These are phyloP conservation scores for Suillia variegata DNA, from an alignment of 2,888 invertebrate species.

Conservation along the genomic window DNA sequence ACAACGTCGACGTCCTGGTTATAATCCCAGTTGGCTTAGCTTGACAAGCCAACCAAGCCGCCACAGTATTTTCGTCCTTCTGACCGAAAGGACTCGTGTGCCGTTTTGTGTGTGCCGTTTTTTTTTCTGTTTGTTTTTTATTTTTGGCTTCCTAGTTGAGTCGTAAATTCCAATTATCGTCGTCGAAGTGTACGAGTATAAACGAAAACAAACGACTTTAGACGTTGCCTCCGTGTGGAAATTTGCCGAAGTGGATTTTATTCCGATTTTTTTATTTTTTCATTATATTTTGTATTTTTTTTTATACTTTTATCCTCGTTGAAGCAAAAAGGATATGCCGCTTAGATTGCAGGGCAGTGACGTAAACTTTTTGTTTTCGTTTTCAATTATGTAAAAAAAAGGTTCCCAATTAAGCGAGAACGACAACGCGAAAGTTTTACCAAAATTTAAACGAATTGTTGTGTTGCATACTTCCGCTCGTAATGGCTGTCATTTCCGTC, in stretches of 20 bases:
- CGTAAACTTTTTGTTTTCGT: not conserved
- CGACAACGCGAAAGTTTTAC: too few species aligned
- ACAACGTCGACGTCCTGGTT: not conserved
- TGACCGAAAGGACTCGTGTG: not conserved
- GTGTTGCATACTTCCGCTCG: too few species aligned
- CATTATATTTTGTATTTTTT: not conserved
- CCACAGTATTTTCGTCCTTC: not conserved
- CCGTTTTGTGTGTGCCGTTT: not conserved
- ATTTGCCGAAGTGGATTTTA: slow-evolving; percentile 3
- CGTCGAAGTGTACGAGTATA: not conserved
- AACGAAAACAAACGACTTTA: slow-evolving; percentile 18
- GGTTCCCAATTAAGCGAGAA: too few species aligned
- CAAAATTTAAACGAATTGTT: not conserved
- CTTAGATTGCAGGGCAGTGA: not conserved
- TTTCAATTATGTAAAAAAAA: too few species aligned
- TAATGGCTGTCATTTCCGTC: too few species aligned
- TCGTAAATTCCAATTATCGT: slow-evolving; percentile 12
- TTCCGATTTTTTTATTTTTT: not conserved
- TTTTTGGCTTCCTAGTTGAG: not conserved
- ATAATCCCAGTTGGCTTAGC: not conserved
- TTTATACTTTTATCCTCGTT: not conserved
- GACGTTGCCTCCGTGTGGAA: slow-evolving; percentile 12
- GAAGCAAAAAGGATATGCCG: not conserved
- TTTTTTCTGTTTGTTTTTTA: too few species aligned
- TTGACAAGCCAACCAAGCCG: not conserved